Base-by-base conservation (phyloP, 1,140 invertebrate species). In the Euwallacea fornicatus region DNA sequence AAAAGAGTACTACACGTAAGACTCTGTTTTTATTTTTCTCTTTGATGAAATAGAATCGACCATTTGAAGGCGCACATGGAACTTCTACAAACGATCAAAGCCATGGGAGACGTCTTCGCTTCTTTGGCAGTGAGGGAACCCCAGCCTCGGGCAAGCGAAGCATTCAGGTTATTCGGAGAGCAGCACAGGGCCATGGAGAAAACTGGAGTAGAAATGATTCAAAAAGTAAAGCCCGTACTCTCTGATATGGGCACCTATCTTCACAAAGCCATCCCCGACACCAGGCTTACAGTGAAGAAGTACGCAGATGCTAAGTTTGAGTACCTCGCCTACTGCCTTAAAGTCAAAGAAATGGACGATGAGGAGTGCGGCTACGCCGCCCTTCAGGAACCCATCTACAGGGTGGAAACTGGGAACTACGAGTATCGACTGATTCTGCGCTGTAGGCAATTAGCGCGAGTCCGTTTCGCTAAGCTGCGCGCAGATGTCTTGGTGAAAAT, bases 251-350 rank as follows among this genome's bases (percentile, higher is more conserved):
- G 96, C 7, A 99, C 97, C 0, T 99, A 98, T 83, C 83, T 99
- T 0, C 89, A 95, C 79, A 98, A 99, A 84, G 97, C 97, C 0
- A 98, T 99, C 76, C 97, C 97, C 2, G 98, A 99, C 78, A 99
- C 97, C 0, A 92, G 96, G 80, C 83, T 99, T 42, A 99, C 98
- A 0, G 97, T 99, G 43, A 93, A 94, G 76, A 98, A 98, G 80
- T 99, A 99, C 83, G 94, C 94, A 0, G 96, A 99, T 84, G 92
- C 93, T 0, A 99, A 99, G 84, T 99, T 98, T 84, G 97, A 98
- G 81, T 99, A 99, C 83, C 83, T 99, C 15, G 98, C 97, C 0
- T 99, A 99, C 82, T 99, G 97, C 81, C 83, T 99, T 50, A 99
- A 99, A 86, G 93, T 95, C 0, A 95, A 95, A 81, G 98, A 99